Conservation (phyloP, 1,140 invertebrate genomes). For the Bombus sylvicola region DNA sequence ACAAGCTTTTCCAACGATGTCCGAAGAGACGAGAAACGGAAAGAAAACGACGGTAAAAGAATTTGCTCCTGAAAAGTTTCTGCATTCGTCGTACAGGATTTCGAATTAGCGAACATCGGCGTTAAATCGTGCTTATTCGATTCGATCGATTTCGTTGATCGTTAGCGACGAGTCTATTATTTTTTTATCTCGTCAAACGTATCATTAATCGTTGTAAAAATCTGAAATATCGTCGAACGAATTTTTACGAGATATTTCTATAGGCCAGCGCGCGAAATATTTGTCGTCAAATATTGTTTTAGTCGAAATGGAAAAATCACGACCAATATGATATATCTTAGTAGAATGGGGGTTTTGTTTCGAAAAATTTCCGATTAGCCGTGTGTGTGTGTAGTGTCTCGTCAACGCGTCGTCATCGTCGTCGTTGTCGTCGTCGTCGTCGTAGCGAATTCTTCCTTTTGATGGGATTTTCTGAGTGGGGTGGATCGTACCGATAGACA, state of each 20-base stretch:
- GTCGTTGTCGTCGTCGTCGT: neutral
- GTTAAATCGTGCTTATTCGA: no score
- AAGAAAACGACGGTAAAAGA: neutral
- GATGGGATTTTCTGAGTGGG: no score
- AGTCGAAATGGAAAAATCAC: neutral
- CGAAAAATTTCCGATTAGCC: neutral
- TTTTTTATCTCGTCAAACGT: no score
- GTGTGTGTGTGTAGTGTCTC: neutral
- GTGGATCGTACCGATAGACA: conserved; percentile 16
- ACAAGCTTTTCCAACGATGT: neutral
- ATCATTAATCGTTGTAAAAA: neutral
- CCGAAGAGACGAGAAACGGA: neutral
- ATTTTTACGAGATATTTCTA: neutral
- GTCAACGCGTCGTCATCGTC: neutral
- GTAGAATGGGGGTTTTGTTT: neutral
- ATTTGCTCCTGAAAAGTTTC: neutral
- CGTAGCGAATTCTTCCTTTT: neutral
- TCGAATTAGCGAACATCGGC: neutral
- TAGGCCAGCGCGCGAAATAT: neutral
- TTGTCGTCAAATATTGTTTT: neutral
- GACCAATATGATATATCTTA: neutral
- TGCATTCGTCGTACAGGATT: no score
- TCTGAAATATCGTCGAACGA: neutral
- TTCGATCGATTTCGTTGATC: no score
- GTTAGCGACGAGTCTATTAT: no score